Evolutionary conservation across 2,797 vertebrate genomes (phyloP), one percentile per base, ranked within the genome.

Genomic region (Oreonectes daqikongensis): DNA sequence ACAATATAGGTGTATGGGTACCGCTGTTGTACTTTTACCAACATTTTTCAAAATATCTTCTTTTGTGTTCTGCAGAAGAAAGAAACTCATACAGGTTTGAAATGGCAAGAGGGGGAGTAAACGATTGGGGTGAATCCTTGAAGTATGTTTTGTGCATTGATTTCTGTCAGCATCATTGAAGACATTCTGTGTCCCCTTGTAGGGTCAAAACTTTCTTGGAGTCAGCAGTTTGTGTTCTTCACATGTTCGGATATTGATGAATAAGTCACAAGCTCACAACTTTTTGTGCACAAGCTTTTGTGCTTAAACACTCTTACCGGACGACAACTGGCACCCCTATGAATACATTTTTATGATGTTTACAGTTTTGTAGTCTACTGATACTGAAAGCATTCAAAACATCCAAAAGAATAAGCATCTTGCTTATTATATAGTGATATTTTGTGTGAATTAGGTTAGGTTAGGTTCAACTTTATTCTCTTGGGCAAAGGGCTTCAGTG

Each of bases 171-270:
- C 10, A 26, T 28, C 28, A 2, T 55, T 14, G 24, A 35, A 35
- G 2, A 52, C 8, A 4, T n/a, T 46, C 42, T 48, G 8, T 50
- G 3, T 5, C 0, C 32, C 22, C n/a, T 53, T 53, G 2, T 65
- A 5, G 9, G 15, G 20, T 28, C 46, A 46, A 20, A 52, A 40
- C 30, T 14, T 40, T 28, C 4, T 17, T 61, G 2, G 26, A 17
- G 20, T 73, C 32, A 64, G 22, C 46, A 20, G 7, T 40, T 65
- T 65, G 46, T 65, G 10, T 52, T 52, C 32, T 40, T 63, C 7
- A 4, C 28, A 6, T 32, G 52, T 24, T 53, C 4, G 26, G 55
- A 26, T 17, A 15, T 57, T 57, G 53, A 57, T 57, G 30, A 18
- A 55, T 55, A 55, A 24, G 24, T 64, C 60, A 42, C 30, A 22